Base-by-base conservation (phyloP, 2,113 vertebrate species). In the Mixornis gularis region DNA sequence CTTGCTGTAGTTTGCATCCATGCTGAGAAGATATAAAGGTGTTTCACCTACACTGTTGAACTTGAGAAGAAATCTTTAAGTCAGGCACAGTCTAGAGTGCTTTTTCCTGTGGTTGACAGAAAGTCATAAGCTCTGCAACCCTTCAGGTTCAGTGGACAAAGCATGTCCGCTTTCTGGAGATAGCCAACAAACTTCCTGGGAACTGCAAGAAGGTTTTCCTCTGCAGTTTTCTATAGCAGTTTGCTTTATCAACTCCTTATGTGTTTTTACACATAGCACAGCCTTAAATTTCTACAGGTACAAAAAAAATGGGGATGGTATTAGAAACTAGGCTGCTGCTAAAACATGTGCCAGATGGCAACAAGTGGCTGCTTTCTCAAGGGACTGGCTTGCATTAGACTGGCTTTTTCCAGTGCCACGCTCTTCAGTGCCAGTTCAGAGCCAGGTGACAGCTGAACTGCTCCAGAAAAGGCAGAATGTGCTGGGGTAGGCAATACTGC, bases 401-500 rank as follows among this genome's bases (percentile, higher is more conserved):
- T 17, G 63, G 7, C 32, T 77, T 74, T 68, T 92, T 70, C 78
- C 76, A 76, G 51, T 12, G 72, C 63, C 18, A 11, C 0, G 1
- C n/a, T 85, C 36, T n/a, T 27, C 27, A 14, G 22, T 17, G 51
- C 18, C 17, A 26, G 24, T 36, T 58, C 26, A 48, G 71, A 90
- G 72, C 12, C 52, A 48, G 34, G 49, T 26, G 64, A n/a, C 52
- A 79, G 73, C 38, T 40, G 38, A 76, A 56, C 15, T 25, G n/a
- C 49, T 49, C 29, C 73, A 62, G 52, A 49, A 66, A 51, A 48
- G 34, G 63, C 40, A 70, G 62, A 86, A 84, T 44, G 32, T 1
- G 0, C 63, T 19, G 68, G 64, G 40, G 30, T 56, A 36, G 69
- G 69, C 2, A 10, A 60, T 38, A 12, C 34, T 0, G 0, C 22